Conservation (phyloP, 1,140 invertebrate species). For the Macrocentrus cingulum region DNA sequence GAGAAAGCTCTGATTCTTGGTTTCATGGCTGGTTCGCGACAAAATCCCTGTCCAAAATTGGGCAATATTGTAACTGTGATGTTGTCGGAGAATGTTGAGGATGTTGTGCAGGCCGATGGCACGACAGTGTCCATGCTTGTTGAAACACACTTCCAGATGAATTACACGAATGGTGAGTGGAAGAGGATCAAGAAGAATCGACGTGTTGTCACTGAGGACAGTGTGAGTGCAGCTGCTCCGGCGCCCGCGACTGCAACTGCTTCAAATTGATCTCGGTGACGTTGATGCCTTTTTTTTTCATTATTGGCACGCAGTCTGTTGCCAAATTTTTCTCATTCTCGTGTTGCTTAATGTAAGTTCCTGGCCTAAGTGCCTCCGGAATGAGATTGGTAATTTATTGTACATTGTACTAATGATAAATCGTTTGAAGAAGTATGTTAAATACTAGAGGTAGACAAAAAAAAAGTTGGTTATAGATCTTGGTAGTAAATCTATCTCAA, state of each 20-base stretch:
- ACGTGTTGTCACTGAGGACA: conserved; percentile 63
- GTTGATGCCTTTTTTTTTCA: too few species aligned
- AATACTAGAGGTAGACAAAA: too few species aligned
- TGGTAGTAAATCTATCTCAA: conserved; percentile 18
- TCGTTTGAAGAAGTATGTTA: too few species aligned
- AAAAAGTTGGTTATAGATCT: background rate
- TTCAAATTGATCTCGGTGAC: conserved; percentile 41
- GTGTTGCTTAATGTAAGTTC: background rate
- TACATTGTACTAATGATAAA: background rate
- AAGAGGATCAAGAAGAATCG: conserved; percentile 85
- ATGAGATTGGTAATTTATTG: conserved; percentile 6
- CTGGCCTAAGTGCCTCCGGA: conserved; percentile 20
- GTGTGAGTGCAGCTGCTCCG: conserved; percentile 35
- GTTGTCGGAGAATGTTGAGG: conserved; percentile 85
- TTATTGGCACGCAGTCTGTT: background rate
- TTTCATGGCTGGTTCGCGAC: conserved; percentile 95
- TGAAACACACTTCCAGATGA: conserved; percentile 96
- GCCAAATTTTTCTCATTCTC: conserved; percentile 2
- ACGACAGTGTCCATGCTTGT: conserved; percentile 75
- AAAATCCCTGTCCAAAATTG: conserved; percentile 92
- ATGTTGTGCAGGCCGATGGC: conserved; percentile 74
- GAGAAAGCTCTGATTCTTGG: conserved; percentile 96
- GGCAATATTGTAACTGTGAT: conserved; percentile 92
- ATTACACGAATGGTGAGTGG: conserved; percentile 93
- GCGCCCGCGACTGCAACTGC: conserved; percentile 44